A percentile compares a stretch with the other conserved stretches of the same genome.
Evolutionary conservation across 2,888 invertebrate genomes (phyloP).

Genomic region (Polymixis flavicincta): DNA sequence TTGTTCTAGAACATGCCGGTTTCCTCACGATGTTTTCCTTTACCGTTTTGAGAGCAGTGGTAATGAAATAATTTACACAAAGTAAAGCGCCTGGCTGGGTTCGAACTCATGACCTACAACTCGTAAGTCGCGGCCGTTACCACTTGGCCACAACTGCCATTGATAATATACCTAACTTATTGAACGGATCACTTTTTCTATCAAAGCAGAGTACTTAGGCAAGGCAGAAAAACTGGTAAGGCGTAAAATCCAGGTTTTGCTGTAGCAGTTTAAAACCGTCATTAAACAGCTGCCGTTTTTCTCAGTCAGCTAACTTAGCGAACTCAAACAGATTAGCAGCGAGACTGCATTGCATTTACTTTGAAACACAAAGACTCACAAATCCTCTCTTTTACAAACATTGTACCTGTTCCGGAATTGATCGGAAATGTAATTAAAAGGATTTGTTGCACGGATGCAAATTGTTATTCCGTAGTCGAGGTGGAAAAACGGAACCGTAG

Average conservation of each 20-base stretch:
- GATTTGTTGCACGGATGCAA: neutral
- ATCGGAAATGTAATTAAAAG: conserved; percentile 30
- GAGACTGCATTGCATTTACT: neutral
- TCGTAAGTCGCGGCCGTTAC: too few relatives aligned
- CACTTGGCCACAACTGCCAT: too few relatives aligned
- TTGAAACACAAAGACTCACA: conserved; percentile 17
- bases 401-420: conserved; percentile 1
- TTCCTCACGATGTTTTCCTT: too few relatives aligned
- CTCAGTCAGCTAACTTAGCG: conserved; percentile 6
- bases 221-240: neutral
- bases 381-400: conserved; percentile 19
- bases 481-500: neutral
- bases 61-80: too few relatives aligned
- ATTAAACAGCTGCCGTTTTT: conserved; percentile 20
- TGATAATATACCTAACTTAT: neutral
- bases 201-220: neutral
- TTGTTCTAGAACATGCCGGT: too few relatives aligned
- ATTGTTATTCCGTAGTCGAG: neutral
- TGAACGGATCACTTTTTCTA: too few relatives aligned
- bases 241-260: neutral
- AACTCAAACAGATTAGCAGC: conserved; percentile 35
- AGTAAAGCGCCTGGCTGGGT: too few relatives aligned
- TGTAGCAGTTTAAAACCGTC: neutral
- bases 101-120: too few relatives aligned
- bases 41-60: too few relatives aligned